Percentiles rank a stretch among this genome's conserved stretches.
Conservation (phyloP, 1,140 invertebrate species). For the Venustaconcha ellipsiformis region DNA sequence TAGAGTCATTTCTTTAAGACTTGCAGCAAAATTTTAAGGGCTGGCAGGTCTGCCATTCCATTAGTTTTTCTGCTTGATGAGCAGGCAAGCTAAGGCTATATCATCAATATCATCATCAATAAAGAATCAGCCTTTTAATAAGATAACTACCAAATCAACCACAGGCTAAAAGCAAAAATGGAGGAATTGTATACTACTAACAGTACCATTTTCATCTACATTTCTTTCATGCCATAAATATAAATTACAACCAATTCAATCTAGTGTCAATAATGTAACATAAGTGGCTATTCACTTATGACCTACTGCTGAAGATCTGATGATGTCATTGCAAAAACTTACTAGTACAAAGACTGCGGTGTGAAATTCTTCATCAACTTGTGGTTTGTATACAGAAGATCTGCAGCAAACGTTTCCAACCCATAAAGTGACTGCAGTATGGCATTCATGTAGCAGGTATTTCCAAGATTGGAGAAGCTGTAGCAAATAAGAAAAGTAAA, state of each 20-base stretch:
- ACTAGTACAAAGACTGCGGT: constrained; percentile 49
- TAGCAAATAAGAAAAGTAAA: constrained; percentile 18
- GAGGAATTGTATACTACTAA: not conserved
- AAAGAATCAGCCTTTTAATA: not conserved
- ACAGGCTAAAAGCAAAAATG: not conserved
- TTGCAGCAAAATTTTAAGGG: too few species aligned
- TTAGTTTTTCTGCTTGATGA: too few species aligned
- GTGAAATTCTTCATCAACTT: constrained; percentile 33
- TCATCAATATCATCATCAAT: too few species aligned
- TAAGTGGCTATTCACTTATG: not conserved
- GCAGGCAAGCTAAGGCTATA: too few species aligned
- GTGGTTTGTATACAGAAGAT: constrained; percentile 44
- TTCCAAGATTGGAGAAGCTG: constrained; percentile 69
- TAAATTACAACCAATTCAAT: not conserved
- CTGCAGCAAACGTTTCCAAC: constrained; percentile 59
- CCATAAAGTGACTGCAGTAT: constrained; percentile 65
- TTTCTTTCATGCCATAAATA: not conserved
- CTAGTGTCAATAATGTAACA: not conserved
- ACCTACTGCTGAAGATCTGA: not conserved
- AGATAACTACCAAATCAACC: not conserved
- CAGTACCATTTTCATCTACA: not conserved
- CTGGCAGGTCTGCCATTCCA: too few species aligned
- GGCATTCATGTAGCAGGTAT: constrained; percentile 70
- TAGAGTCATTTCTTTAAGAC: too few species aligned
- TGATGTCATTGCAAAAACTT: constrained; percentile 16